Evolutionary conservation across 2,797 vertebrate species (phyloP).

Genomic region (Pipistrellus nathusii): DNA sequence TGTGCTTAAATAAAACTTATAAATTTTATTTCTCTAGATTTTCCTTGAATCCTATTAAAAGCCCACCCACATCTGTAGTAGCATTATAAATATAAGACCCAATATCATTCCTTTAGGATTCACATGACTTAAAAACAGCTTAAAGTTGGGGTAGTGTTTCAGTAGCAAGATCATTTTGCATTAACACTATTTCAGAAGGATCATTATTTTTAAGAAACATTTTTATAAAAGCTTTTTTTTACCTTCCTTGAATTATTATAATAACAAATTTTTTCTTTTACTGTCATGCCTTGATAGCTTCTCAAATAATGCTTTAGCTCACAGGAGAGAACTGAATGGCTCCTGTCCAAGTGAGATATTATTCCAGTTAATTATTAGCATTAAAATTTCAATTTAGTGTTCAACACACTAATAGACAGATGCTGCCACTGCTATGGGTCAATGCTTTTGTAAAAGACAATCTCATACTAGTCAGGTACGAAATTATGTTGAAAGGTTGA

Average conservation of each 20-base stretch:
- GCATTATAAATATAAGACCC: not conserved
- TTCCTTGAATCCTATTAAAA: conserved; percentile 32
- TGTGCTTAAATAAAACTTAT: conserved; percentile 54
- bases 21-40: conserved; percentile 44
- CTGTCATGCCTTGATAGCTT: conserved; percentile 15
- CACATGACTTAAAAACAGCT: conserved; percentile 17
- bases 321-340: conserved; percentile 55
- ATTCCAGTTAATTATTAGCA: conserved; percentile 73
- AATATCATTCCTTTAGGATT: not conserved
- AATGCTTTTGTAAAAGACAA: conserved; percentile 49
- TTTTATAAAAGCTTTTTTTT: conserved; percentile 48
- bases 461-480: conserved; percentile 48
- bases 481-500: conserved; percentile 49
- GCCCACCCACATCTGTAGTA: not conserved
- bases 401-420: conserved; percentile 63
- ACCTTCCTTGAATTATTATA: conserved; percentile 19
- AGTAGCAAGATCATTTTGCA: not conserved
- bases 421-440: conserved; percentile 42
- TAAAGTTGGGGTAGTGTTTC: not conserved
- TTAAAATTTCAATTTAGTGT: conserved; percentile 73
- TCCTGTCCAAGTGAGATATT: conserved; percentile 66
- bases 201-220: conserved; percentile 40
- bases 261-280: conserved; percentile 29
- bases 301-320: conserved; percentile 58
- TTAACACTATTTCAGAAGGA: not conserved